Evolutionary conservation across 2,888 invertebrate genomes (phyloP).

Genomic region (Drosophila monieri): DNA sequence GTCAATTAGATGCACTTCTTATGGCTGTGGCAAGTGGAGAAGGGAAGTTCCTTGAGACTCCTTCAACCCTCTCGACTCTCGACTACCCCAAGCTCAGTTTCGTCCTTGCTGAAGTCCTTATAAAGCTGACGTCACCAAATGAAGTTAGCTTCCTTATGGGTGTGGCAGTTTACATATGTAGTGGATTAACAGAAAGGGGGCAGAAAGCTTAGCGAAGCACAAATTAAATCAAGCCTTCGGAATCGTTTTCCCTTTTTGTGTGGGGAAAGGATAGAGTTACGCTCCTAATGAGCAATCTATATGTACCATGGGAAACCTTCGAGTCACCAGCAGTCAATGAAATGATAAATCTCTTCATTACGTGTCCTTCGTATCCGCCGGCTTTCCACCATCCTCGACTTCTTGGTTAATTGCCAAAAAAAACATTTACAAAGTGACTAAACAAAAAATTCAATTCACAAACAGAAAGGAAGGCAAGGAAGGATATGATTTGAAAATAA

Average conservation of each 20-base stretch:
- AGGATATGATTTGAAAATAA: not conserved
- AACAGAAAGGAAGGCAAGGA: slow-evolving; percentile 5
- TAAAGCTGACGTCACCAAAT: slow-evolving; percentile 30
- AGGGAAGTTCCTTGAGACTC: slow-evolving; percentile 28
- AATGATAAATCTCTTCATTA: slow-evolving; percentile 39
- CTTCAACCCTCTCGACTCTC: slow-evolving; percentile 30
- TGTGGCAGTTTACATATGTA: slow-evolving; percentile 35
- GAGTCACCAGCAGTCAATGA: slow-evolving; percentile 44
- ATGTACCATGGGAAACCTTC: slow-evolving; percentile 30
- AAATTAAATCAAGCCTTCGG: slow-evolving; percentile 67
- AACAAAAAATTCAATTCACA: slow-evolving; percentile 58
- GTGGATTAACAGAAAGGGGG: slow-evolving; percentile 24
- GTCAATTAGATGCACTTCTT: slow-evolving; percentile 75
- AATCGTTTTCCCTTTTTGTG: slow-evolving; percentile 6
- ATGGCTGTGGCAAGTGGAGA: slow-evolving; percentile 14
- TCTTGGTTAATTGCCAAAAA: slow-evolving; percentile 57
- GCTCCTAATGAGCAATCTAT: slow-evolving; percentile 39
- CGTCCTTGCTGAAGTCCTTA: slow-evolving; percentile 17
- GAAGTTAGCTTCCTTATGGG: slow-evolving; percentile 8
- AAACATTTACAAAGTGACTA: slow-evolving; percentile 58
- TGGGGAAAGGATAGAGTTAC: slow-evolving; percentile 35
- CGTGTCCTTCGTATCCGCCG: slow-evolving; percentile 2
- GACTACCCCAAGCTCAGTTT: slow-evolving; percentile 19
- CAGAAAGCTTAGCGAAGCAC: slow-evolving; percentile 48
- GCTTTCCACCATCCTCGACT: slow-evolving; percentile 9